Evolutionary conservation across 2,113 vertebrate genomes (phyloP).

Genomic region (Pedetes capensis): DNA sequence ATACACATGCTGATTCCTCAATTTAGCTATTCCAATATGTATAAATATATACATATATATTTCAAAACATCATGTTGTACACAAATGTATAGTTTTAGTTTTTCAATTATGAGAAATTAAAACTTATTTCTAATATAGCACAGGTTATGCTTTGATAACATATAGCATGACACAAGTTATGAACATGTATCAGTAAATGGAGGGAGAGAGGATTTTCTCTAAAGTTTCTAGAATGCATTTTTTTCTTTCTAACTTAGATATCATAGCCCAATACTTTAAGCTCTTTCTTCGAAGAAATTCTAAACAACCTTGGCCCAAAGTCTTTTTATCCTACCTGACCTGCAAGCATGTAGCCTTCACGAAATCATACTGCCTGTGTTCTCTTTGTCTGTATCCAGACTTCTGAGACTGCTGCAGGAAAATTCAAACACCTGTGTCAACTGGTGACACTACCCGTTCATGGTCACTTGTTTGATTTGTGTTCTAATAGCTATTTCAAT

Average conservation of each 20-base stretch:
- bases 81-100: background rate
- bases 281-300: conserved; percentile 7
- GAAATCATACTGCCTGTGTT: background rate
- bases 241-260: background rate
- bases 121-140: background rate
- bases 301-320: background rate
- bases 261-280: background rate
- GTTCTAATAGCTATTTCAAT: background rate
- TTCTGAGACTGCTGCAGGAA: background rate
- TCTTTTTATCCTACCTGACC: background rate
- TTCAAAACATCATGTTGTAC: background rate
- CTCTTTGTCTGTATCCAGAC: background rate
- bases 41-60: no score
- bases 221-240: background rate
- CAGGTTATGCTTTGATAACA: background rate
- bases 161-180: background rate
- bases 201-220: background rate
- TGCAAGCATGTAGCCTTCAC: background rate
- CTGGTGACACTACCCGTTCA: background rate
- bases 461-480: background rate
- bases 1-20: background rate
- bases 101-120: background rate
- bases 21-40: background rate
- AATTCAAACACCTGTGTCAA: background rate
- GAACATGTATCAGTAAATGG: background rate